phyloP scores from a whole-genome alignment of 2,888 invertebrate species.

The Aelia acuminata region DNA sequence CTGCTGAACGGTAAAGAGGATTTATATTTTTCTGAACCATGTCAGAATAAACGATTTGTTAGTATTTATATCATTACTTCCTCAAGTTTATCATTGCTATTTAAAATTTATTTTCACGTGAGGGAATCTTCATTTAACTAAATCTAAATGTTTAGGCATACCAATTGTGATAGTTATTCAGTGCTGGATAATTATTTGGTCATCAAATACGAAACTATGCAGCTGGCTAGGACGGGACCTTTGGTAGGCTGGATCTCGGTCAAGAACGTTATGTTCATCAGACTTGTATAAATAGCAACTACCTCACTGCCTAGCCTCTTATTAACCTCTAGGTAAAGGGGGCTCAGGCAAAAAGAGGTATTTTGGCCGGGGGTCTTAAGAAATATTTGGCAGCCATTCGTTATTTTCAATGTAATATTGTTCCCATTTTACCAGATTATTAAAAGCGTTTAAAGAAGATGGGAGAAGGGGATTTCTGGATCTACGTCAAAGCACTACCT shows the following conservation, averaged over 20 bases:
- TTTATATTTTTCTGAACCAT: too few species aligned
- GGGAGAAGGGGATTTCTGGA: not conserved
- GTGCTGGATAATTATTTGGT: not conserved
- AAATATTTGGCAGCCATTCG: constrained; percentile 19
- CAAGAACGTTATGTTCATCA: constrained; percentile 41
- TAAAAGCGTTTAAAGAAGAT: not conserved
- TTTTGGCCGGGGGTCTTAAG: constrained; percentile 15
- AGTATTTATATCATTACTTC: too few species aligned
- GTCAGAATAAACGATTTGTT: too few species aligned
- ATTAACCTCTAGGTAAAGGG: constrained; percentile 28
- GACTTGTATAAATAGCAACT: constrained; percentile 10
- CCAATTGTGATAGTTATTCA: not conserved
- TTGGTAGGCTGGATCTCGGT: constrained; percentile 39
- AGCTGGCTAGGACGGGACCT: not conserved
- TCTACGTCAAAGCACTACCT: not conserved
- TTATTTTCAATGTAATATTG: constrained; percentile 29
- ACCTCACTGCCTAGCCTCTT: not conserved
- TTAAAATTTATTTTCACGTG: not conserved
- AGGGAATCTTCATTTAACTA: not conserved
- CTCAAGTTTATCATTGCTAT: not conserved
- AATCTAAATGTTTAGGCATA: not conserved
- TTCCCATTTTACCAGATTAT: constrained; percentile 11
- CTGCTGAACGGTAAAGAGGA: too few species aligned
- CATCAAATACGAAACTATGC: not conserved
- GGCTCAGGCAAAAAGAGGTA: not conserved